Percentiles rank a stretch among this genome's conserved stretches.
Conservation (phyloP, 2,888 invertebrate species). For the Hyposoter dolosus region DNA sequence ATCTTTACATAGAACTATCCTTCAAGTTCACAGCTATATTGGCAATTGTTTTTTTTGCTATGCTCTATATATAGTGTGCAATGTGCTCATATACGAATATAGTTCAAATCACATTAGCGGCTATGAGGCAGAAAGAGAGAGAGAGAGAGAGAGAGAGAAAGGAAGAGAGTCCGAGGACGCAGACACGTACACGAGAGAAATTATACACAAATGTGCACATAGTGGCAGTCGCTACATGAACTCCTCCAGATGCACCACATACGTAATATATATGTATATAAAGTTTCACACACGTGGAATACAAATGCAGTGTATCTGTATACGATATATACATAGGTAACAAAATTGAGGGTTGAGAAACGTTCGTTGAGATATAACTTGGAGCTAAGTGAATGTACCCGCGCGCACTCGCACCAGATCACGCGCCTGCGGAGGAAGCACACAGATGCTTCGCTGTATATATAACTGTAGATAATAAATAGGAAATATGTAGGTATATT, state of each 20-base stretch:
- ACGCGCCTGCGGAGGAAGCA: slow-evolving; percentile 36
- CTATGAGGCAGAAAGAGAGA: slow-evolving; percentile 15
- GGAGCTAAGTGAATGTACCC: slow-evolving; percentile 58
- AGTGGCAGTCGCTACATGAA: slow-evolving; percentile 1
- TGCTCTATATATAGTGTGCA: neutral
- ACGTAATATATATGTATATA: neutral
- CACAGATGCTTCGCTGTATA: neutral
- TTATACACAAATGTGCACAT: slow-evolving; percentile 46
- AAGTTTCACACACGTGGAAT: neutral
- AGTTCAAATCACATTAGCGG: slow-evolving; percentile 30
- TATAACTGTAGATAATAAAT: neutral
- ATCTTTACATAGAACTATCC: neutral
- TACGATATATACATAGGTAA: slow-evolving; percentile 2
- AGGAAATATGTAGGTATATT: slow-evolving; percentile 14
- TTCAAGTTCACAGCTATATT: no score
- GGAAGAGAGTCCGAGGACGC: slow-evolving; percentile 14
- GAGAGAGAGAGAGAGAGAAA: slow-evolving; percentile 19
- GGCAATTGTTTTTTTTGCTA: neutral
- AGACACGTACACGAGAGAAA: slow-evolving; percentile 55
- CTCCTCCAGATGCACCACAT: slow-evolving; percentile 14
- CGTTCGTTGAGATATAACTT: slow-evolving; percentile 59
- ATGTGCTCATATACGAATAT: neutral
- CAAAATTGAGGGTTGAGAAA: slow-evolving; percentile 38
- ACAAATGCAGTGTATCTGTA: neutral
- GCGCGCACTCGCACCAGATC: slow-evolving; percentile 47